phyloP scores from a whole-genome alignment of 2,113 vertebrate species.

The Phocoena sinus region DNA sequence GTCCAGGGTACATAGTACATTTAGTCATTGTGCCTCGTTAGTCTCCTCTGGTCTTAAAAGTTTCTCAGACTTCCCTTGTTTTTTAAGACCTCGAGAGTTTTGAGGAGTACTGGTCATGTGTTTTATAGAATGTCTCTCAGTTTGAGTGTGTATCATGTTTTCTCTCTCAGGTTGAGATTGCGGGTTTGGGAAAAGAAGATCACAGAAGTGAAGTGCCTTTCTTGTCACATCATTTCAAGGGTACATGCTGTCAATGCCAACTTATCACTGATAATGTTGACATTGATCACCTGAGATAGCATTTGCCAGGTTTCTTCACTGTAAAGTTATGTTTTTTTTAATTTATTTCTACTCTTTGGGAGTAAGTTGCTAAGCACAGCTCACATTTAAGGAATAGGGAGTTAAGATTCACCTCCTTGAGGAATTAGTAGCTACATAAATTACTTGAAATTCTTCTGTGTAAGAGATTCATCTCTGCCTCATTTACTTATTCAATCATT shows the following conservation, averaged over 20 bases:
- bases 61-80: neutral
- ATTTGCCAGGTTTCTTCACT: neutral
- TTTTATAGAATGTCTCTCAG: neutral
- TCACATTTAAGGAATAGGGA: neutral
- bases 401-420: neutral
- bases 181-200: neutral
- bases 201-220: neutral
- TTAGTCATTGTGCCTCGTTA: neutral
- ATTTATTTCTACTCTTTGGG: neutral
- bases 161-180: neutral
- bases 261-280: neutral
- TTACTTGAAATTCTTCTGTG: neutral
- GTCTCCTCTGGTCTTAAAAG: neutral
- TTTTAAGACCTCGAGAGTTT: neutral
- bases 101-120: neutral
- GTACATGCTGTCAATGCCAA: rapidly evolving
- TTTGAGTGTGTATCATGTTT: neutral
- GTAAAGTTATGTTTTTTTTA: neutral
- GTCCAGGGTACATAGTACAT: neutral
- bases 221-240: neutral
- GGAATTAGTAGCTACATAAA: neutral
- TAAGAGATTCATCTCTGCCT: neutral
- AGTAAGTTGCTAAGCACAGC: neutral
- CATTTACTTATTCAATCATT: neutral
- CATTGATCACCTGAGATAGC: neutral